These are phyloP conservation scores for Andrena chrysosceles DNA, from an alignment of 2,888 invertebrate species.

Conservation along the genomic window DNA sequence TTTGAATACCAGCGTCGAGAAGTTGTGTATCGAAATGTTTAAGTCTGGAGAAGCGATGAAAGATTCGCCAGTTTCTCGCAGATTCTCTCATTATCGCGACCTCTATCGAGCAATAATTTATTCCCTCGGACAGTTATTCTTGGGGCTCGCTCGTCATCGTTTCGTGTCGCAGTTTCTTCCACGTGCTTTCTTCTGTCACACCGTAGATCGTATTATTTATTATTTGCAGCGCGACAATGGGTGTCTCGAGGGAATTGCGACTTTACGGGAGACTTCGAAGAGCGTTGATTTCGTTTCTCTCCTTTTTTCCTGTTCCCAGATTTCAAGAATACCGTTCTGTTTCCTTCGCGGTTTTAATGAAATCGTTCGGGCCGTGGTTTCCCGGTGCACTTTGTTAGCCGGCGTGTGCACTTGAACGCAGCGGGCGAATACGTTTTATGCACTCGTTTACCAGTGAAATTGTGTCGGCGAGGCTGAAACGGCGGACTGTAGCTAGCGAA, in stretches of 20 bases:
- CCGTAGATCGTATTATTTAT: neutral
- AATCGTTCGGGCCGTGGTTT: constrained; percentile 6
- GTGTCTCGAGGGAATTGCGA: neutral
- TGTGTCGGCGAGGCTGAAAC: constrained; percentile 23
- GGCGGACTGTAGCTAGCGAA: constrained; percentile 11
- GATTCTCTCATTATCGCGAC: neutral
- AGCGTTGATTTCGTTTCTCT: constrained; percentile 2
- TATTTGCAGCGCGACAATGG: neutral
- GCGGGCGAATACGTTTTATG: constrained; percentile 29
- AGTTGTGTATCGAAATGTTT: neutral
- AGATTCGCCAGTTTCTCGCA: neutral
- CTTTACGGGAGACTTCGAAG: neutral
- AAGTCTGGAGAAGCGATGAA: neutral
- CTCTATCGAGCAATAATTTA: neutral
- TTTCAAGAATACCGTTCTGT: neutral
- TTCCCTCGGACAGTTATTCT: neutral
- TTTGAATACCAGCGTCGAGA: neutral
- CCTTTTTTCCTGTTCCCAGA: too few species aligned
- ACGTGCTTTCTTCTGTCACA: neutral
- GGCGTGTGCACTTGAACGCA: constrained; percentile 12
- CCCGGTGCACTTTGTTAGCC: neutral
- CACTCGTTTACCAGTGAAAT: constrained; percentile 26
- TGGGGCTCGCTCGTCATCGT: neutral
- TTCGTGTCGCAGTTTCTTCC: neutral
- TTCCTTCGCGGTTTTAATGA: neutral